These are phyloP conservation scores for Neolamprologus toae DNA, from an alignment of 2,113 vertebrate species.

Conservation along the genomic window DNA sequence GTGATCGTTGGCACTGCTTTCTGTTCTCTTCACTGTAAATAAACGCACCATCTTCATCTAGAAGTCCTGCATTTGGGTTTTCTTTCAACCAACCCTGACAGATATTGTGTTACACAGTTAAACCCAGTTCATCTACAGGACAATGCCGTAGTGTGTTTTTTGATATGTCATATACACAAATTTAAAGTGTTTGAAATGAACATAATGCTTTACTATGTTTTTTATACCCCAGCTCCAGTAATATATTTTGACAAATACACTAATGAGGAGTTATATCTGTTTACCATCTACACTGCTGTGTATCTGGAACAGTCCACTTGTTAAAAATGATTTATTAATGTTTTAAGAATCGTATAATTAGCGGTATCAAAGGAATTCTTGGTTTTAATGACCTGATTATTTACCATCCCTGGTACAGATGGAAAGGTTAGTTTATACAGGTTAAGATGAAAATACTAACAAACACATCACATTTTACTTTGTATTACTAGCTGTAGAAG, in stretches of 20 bases:
- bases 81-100: background rate
- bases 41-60: background rate
- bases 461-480: background rate
- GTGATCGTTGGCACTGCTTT: background rate
- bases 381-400: background rate
- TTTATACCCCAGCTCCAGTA: background rate
- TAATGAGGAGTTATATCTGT: background rate
- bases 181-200: background rate
- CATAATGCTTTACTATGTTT: background rate
- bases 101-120: background rate
- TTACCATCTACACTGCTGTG: background rate
- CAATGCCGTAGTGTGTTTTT: background rate
- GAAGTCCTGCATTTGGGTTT: background rate
- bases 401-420: background rate
- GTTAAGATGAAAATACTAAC: background rate
- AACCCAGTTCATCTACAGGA: background rate
- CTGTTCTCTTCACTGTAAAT: background rate
- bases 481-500: background rate
- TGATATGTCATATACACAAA: background rate
- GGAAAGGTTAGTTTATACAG: background rate
- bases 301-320: accelerated
- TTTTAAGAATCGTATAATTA: background rate
- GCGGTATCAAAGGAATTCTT: background rate
- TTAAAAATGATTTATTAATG: background rate
- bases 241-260: background rate